Base-by-base conservation (phyloP, 1,140 invertebrate genomes). In the Megathymus violae region DNA sequence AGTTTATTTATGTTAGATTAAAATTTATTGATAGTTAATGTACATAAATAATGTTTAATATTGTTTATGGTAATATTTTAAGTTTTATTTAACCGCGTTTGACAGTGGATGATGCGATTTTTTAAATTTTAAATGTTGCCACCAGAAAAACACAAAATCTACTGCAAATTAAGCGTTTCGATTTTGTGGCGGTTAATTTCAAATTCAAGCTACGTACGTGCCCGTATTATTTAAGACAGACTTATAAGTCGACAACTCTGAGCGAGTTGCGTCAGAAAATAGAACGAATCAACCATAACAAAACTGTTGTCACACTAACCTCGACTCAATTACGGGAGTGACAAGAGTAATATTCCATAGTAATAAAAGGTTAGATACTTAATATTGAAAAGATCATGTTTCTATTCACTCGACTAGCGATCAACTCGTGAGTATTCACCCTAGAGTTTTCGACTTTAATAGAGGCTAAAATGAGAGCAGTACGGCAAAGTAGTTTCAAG, bases 401-500 rank as follows among this genome's bases (percentile, higher is more conserved):
- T 59, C 58, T 48, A 56, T 62, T 66, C 56, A 46, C 51, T 38
- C 38, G 56, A 54, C 56, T 66, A 66, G 60, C 60, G 63, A 44
- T 54, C 22, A 3, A 61, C 31, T 65, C 64, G 64, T 66, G 64
- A 62, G 46, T 52, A 22, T 48, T 54, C 58, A 40, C 67, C 47
- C 54, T 62, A 73, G 66, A 71, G 67, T 69, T 68, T 69, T 76
- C 64, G 62, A 64, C 68, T 71, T 63, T 65, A 25, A 66, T 54
- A 66, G 75, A 75, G 81, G 68, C 78, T 84, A 71, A 78, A 86
- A 78, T 80, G 81, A 77, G 78, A 82, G 79, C 73, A 70, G 72
- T 68, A 64, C 64, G 64, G 41, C 46, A 60, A 48, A 74, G 67
- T 64, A 71, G 68, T 70, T 66, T 68, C 64, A 65, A 47, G 61